A percentile compares a stretch with the other conserved stretches of the same genome.
These are phyloP conservation scores for Archips xylosteana DNA, from an alignment of 2,888 invertebrate species.

Conservation along the genomic window DNA sequence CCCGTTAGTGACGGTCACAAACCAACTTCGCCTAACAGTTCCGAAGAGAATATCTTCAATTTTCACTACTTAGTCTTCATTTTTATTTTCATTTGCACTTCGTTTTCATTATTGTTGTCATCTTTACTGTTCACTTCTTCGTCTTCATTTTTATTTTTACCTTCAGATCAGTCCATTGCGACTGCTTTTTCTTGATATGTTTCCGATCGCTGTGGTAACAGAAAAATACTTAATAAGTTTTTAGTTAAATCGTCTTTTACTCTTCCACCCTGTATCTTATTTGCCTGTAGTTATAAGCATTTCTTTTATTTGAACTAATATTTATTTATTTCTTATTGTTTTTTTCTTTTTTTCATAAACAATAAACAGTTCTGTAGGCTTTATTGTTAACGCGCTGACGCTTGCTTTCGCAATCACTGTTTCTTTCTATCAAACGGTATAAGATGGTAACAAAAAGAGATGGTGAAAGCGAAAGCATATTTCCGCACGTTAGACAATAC, in stretches of 20 bases:
- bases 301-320: no score
- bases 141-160: neutral
- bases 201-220: neutral
- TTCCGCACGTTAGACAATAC: no score
- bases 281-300: neutral
- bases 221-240: neutral
- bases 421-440: no score
- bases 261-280: neutral
- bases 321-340: no score
- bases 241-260: neutral
- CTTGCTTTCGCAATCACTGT: no score
- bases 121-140: slow-evolving; percentile 34
- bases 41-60: slow-evolving; percentile 4
- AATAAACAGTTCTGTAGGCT: no score
- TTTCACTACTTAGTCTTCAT: slow-evolving; percentile 36
- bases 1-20: slow-evolving; percentile 87
- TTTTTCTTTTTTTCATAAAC: no score
- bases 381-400: no score
- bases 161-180: neutral
- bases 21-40: slow-evolving; percentile 84
- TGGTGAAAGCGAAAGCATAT: no score
- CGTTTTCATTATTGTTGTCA: neutral
- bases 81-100: slow-evolving; percentile 20
- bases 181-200: neutral
- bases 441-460: no score